These are phyloP conservation scores for Dysdera silvatica DNA, from an alignment of 1,140 invertebrate genomes.

Conservation along the genomic window DNA sequence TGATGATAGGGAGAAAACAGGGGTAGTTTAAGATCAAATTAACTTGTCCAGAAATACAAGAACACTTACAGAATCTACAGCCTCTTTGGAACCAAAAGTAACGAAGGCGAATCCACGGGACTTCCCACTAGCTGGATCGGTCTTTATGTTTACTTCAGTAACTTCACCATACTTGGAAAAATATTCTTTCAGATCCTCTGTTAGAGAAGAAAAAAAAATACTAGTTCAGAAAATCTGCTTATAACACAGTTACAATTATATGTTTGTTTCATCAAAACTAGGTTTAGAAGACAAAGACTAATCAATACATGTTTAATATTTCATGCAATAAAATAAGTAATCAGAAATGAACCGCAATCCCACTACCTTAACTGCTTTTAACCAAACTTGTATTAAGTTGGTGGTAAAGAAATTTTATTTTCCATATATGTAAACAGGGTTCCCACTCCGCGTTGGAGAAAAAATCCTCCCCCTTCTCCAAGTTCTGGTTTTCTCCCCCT, in stretches of 20 bases:
- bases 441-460: too few species aligned
- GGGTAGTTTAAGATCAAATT: too few species aligned
- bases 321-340: background rate
- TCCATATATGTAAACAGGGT: too few species aligned
- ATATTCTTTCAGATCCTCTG: constrained; percentile 86
- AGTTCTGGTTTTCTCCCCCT: too few species aligned
- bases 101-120: constrained; percentile 92
- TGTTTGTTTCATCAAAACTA: background rate
- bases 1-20: too few species aligned
- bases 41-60: too few species aligned
- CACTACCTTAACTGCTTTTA: background rate
- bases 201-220: constrained; percentile 40
- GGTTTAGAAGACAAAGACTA: background rate
- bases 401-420: too few species aligned
- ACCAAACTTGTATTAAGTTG: background rate
- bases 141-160: constrained; percentile 88
- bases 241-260: background rate
- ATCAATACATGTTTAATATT: background rate
- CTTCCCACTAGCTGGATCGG: constrained; percentile 78
- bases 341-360: background rate
- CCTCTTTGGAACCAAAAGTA: constrained; percentile 77
- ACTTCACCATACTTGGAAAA: constrained; percentile 83
- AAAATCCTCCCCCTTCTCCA: too few species aligned
- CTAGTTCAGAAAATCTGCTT: background rate
- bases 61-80: constrained; percentile 71